Conservation (phyloP, 2,888 invertebrate genomes). For the Noctua janthina region DNA sequence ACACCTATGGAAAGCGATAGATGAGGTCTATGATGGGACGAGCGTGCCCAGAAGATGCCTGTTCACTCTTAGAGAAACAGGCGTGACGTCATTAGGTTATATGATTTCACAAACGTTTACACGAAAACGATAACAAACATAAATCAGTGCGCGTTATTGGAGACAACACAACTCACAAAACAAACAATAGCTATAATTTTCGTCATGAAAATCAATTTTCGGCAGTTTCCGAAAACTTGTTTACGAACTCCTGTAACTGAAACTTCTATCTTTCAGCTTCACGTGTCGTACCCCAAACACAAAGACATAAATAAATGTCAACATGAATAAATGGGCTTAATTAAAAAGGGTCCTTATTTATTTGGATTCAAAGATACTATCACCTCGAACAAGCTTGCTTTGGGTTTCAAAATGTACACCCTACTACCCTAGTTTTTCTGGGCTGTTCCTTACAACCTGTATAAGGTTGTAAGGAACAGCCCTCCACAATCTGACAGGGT, state of each 20-base stretch:
- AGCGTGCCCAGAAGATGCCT: too few relatives aligned
- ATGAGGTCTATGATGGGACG: too few relatives aligned
- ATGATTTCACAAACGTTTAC: background rate
- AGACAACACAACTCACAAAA: background rate
- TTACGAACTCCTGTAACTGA: conserved; percentile 5
- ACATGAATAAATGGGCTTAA: conserved; percentile 23
- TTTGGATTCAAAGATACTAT: conserved; percentile 16
- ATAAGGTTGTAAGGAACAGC: too few relatives aligned
- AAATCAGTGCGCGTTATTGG: conserved; percentile 16
- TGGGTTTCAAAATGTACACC: background rate
- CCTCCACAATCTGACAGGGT: too few relatives aligned
- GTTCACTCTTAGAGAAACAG: background rate
- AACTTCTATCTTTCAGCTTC: conserved; percentile 24
- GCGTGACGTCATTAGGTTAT: background rate
- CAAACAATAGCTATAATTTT: background rate
- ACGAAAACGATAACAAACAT: background rate
- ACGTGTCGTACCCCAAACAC: background rate
- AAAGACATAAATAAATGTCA: conserved; percentile 33
- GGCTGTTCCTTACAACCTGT: too few relatives aligned
- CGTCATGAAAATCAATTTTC: conserved; percentile 2
- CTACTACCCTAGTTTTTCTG: background rate
- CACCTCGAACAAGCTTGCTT: background rate
- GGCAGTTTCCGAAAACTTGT: background rate
- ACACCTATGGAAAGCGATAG: too few relatives aligned
- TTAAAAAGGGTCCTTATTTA: conserved; percentile 45